Evolutionary conservation across 2,888 invertebrate genomes (phyloP), one percentile per base, ranked within the genome.

Genomic region (Chironomus riparius): DNA sequence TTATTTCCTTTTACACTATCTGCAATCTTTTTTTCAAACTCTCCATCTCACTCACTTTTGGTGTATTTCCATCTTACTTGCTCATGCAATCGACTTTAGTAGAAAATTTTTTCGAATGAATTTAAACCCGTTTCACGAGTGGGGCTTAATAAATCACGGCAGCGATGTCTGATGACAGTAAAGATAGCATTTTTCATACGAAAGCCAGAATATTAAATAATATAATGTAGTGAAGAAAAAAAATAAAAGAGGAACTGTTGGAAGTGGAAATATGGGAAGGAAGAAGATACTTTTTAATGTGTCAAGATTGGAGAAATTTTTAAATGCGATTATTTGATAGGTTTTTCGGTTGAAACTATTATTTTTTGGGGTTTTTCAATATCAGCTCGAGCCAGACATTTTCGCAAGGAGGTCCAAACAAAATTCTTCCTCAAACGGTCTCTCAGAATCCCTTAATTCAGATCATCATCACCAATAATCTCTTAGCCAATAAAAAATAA

Each of bases 141-240:
- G 18, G n/a, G 70, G 70, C 15, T 47, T 71, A 71, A 71, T 71
- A 71, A 71, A 71, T 71, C 71, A 71, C 71, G n/a, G 15, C 71
- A 61, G 65, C 24, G 6, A 71, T 47, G 56, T 71, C 56, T 56
- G 71, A 71, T 71, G 71, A 71, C 71, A 71, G 71, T 47, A 7
- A 56, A 47, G 71, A 71, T 71, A 71, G 71, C 71, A 71, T 71
- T 71, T 70, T 71, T 71, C 71, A 71, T 47, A 71, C 18, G 56
- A 56, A 56, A 56, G 56, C 18, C 15, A 50, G 71, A 71, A 71
- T 71, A 71, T 65, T 65, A 65, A 56, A n/a, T 56, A 18, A 18
- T 56, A n/a, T 56, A 18, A 18, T 56, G 18, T 18, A 56, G 38
- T 38, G 38, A 6, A 28, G 50, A 50, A 50, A 50, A 50, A n/a